Base-by-base conservation (phyloP, 2,797 vertebrate species). In the Thamnophis elegans region DNA sequence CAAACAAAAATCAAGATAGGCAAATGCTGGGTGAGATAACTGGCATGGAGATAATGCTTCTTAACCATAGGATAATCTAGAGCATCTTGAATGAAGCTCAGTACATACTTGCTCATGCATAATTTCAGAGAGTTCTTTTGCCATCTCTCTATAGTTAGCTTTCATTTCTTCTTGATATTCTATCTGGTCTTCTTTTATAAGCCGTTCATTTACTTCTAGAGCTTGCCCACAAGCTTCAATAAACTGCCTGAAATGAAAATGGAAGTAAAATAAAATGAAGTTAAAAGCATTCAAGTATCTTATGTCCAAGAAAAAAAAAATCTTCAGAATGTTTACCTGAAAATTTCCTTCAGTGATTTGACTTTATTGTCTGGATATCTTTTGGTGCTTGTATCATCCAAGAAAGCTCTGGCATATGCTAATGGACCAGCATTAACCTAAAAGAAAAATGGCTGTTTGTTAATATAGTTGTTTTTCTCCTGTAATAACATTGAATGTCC, bases 91-190 rank as follows among this genome's bases (percentile, higher is more conserved):
- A 92, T 42, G 14, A 28, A 95, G 93, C 18, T 65, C 28, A 91
- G 55, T 82, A 95, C 97, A 93, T 96, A 99, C 99, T 97, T 99
- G 98, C 89, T 99, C 99, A 1, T 98, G 98, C 99, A 99, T 99
- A 97, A 99, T 99, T 97, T 97, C 97, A 0, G 99, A 99, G 94
- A 99, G 98, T 94, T 99, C 98, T 95, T 98, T 98, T 88, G 98
- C 97, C 98, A 99, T 98, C 95, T 99, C 99, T 95, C 98, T 98
- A 97, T 99, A 99, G 97, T 98, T 99, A 68, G 98, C 98, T 95
- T 99, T 99, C 99, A 99, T 99, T 97, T 99, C 99, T 88, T 99
- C 99, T 12, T 99, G 99, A 94, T 99, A 99, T 96, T 99, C 99
- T 94, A 99, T 97, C 95, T 99, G 99, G 97, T 99, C 99, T 96